These are phyloP conservation scores for Catharus bicknelli DNA, from an alignment of 2,113 vertebrate species.

Conservation along the genomic window DNA sequence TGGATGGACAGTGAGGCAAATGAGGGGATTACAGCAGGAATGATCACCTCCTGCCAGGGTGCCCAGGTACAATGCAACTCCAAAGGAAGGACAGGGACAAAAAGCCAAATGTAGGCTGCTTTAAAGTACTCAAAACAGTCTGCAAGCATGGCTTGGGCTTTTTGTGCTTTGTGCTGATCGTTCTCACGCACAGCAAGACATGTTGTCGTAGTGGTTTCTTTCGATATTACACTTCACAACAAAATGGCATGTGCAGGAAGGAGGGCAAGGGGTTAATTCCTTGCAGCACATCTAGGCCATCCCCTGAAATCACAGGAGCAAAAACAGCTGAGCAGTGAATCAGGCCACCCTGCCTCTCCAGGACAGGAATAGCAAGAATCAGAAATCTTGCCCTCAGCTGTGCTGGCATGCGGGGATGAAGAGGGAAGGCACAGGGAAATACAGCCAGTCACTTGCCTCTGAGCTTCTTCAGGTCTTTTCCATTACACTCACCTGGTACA, in stretches of 20 bases:
- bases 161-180: not conserved
- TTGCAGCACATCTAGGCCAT: conserved; percentile 24
- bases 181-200: not conserved
- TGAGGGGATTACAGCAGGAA: not conserved
- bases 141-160: not conserved
- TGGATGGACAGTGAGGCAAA: not conserved
- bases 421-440: not conserved
- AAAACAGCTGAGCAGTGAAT: not conserved
- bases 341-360: conserved; percentile 7
- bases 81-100: not conserved
- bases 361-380: conserved; percentile 2
- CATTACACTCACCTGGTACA: not conserved
- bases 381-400: conserved; percentile 4
- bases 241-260: not conserved
- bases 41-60: not conserved
- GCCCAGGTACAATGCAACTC: not conserved
- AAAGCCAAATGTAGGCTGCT: not conserved
- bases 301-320: conserved; percentile 30
- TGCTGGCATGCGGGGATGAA: not conserved
- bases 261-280: not conserved
- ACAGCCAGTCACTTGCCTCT: not conserved
- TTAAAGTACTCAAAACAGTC: not conserved
- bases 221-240: not conserved
- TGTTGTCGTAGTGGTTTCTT: not conserved
- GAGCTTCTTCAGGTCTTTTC: not conserved